A percentile compares a stretch with the other conserved stretches of the same genome.
Evolutionary conservation across 2,797 vertebrate species (phyloP).

Genomic region (Gambusia yucatana): DNA sequence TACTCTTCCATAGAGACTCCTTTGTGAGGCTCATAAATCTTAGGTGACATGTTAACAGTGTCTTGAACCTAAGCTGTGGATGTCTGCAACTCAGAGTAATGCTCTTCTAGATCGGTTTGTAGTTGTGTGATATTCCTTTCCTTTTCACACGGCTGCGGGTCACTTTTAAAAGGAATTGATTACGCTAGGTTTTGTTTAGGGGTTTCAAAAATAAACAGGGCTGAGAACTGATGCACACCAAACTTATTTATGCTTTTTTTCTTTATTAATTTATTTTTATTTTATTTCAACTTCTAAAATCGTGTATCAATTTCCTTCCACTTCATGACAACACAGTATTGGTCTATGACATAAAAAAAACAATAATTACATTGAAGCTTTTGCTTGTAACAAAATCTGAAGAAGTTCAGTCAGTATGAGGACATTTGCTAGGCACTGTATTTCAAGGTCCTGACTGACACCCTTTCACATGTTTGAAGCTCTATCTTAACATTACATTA

Average conservation of each 20-base stretch:
- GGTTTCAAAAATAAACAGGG: background rate
- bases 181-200: background rate
- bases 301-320: background rate
- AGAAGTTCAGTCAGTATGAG: background rate
- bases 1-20: background rate
- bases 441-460: conserved; percentile 21
- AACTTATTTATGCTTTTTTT: background rate
- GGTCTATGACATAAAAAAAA: background rate
- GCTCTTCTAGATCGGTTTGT: background rate
- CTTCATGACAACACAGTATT: background rate
- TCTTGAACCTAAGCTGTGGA: background rate
- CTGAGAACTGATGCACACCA: background rate
- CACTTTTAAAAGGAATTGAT: background rate
- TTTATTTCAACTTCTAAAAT: background rate
- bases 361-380: background rate
- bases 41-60: background rate
- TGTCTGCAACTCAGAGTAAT: background rate
- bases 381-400: background rate
- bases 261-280: background rate
- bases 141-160: background rate
- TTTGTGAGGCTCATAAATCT: background rate
- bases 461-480: conserved; percentile 1
- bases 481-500: conserved; percentile 19
- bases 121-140: background rate
- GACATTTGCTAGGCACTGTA: conserved; percentile 4